A percentile compares a stretch with the other conserved stretches of the same genome.
Evolutionary conservation across 2,113 vertebrate species (phyloP).

Genomic region (Hoplias malabaricus): DNA sequence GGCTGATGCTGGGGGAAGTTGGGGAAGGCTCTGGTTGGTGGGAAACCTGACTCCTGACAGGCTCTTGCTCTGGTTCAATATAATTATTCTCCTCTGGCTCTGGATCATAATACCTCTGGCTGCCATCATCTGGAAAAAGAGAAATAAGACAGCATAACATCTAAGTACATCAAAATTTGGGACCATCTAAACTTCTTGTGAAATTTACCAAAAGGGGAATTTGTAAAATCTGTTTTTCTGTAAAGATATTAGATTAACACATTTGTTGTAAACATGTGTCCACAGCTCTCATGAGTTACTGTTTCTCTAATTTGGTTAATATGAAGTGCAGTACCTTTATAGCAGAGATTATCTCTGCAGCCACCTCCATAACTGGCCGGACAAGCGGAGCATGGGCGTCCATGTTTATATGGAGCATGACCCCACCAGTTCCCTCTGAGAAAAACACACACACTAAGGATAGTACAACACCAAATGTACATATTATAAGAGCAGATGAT

Average conservation of each 20-base stretch:
- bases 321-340: conserved; percentile 78
- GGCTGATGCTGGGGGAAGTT: conserved; percentile 65
- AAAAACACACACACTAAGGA: conserved; percentile 3
- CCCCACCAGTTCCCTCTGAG: conserved; percentile 97
- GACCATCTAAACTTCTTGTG: too few species aligned
- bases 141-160: background rate
- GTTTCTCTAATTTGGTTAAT: background rate
- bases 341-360: conserved; percentile 95
- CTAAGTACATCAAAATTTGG: background rate
- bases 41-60: conserved; percentile 73
- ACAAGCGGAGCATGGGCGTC: conserved; percentile 89
- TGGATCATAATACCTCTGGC: conserved; percentile 77
- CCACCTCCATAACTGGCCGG: conserved; percentile 93
- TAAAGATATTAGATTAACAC: too few species aligned
- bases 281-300: too few species aligned
- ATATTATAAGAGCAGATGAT: too few species aligned
- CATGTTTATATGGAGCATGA: conserved; percentile 93
- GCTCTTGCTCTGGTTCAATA: conserved; percentile 83
- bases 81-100: conserved; percentile 91
- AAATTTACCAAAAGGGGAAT: too few species aligned
- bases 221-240: too few species aligned
- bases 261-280: too few species aligned
- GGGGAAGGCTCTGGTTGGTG: conserved; percentile 64
- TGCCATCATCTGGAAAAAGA: conserved; percentile 73
- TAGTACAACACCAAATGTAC: too few species aligned